Evolutionary conservation across 2,888 invertebrate species (phyloP), one percentile per base, ranked within the genome.

Genomic region (Diploptera punctata): DNA sequence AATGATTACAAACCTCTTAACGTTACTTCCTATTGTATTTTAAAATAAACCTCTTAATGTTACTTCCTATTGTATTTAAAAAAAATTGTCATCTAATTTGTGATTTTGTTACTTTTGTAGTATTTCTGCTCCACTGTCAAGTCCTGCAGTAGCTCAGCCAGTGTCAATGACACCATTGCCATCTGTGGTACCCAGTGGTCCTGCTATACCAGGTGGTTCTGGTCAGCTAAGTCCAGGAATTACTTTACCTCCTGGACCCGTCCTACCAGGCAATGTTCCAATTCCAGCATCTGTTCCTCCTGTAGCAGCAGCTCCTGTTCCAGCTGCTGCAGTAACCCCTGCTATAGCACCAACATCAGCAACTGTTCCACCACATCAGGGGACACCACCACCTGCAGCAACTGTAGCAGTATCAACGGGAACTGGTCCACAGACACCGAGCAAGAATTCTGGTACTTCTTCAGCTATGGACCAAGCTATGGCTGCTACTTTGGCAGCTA

Each of bases 401-500:
- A 18, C 26, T 26, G 52, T 38, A 21, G 19, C 24, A 3, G 21
- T 47, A 10, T 16, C 49, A 21, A 18, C 31, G 13, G n/a, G 21
- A 13, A 21, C 54, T 13, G 52, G 70, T 43, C 54, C 62, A 16
- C 62, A 43, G 13, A n/a, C 73, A 29, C 21, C 67, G 2, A 70
- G 47, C 31, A 61, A 61, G 7, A 68, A 69, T 3, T 78, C 7
- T 78, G 73, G 73, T 7, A 16, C 60, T 5, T 65, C 73, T n/a
- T 73, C 75, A 24, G 94, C 94, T 0, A 81, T 98, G 69, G 97
- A 97, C 82, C 93, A 95, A 79, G 95, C 97, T 0, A 97, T 97
- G 96, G 95, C 96, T 4, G 97, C 97, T 21, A 97, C 97, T 0
- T 86, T 97, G 29, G 97, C 96, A 0, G 88, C 96, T 10, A 97